Percentiles rank a stretch among this genome's conserved stretches.
These are phyloP conservation scores for Brachyrhaphis roseni DNA, from an alignment of 2,797 vertebrate genomes.

Conservation along the genomic window DNA sequence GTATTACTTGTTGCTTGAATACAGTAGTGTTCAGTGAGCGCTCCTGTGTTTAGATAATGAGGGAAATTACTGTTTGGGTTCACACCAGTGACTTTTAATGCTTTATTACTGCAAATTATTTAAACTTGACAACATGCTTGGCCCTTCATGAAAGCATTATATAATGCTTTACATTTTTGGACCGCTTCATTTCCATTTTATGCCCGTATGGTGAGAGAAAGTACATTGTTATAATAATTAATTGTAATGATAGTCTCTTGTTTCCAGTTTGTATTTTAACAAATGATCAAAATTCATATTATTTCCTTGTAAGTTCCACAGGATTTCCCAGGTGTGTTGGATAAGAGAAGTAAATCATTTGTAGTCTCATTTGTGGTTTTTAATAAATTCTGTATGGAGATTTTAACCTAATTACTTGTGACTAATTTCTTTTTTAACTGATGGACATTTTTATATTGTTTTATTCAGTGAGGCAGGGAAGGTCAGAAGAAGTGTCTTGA, in stretches of 20 bases:
- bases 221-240: background rate
- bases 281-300: background rate
- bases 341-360: conserved; percentile 3
- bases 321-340: background rate
- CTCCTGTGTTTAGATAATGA: conserved; percentile 21
- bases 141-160: background rate
- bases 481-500: background rate
- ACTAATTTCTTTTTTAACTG: background rate
- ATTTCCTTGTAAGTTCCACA: background rate
- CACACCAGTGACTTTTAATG: conserved; percentile 17
- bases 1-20: conserved; percentile 40
- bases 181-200: background rate
- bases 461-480: background rate
- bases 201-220: conserved; percentile 7
- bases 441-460: background rate
- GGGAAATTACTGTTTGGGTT: conserved; percentile 7
- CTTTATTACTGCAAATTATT: conserved; percentile 21
- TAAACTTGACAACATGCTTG: background rate
- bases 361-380: background rate
- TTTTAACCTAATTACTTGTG: background rate
- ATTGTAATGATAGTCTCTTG: background rate
- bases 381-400: background rate
- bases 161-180: background rate
- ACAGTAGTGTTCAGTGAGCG: conserved; percentile 20
- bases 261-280: conserved; percentile 1